A percentile compares a stretch with the other conserved stretches of the same genome.
Conservation (phyloP, 53 echinoderm and acorn worm species). For the Astropecten irregularis region DNA sequence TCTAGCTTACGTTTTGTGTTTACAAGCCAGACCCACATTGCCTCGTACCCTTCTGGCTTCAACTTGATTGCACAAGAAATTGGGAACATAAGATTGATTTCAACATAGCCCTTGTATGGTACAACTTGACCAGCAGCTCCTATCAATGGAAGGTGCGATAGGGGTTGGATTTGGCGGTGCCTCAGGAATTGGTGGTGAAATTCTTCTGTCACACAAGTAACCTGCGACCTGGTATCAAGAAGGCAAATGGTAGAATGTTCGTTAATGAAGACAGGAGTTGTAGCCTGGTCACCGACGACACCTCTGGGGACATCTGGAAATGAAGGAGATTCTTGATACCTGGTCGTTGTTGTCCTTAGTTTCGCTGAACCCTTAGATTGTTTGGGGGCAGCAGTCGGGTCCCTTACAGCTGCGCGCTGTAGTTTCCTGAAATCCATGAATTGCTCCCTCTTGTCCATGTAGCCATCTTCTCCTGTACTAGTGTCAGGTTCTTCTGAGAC, state of each 20-base stretch:
- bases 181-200: too few species aligned
- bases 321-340: background rate
- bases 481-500: too few species aligned
- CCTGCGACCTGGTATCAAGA: too few species aligned
- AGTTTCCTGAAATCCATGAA: slow-evolving; percentile 41
- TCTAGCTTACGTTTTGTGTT: too few species aligned
- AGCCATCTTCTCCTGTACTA: slow-evolving; percentile 4
- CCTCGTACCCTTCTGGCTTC: too few species aligned
- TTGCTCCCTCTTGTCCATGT: background rate
- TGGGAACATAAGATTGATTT: too few species aligned
- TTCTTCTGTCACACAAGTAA: too few species aligned
- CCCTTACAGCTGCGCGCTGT: slow-evolving; percentile 26
- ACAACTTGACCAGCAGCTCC: slow-evolving; percentile 29
- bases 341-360: too few species aligned
- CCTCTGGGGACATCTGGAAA: background rate
- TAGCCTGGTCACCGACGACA: slow-evolving; percentile 25
- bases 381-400: slow-evolving; percentile 10
- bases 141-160: slow-evolving; percentile 14
- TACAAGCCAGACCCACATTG: too few species aligned
- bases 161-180: background rate
- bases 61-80: too few species aligned
- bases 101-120: slow-evolving; percentile 36
- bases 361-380: background rate
- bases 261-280: background rate
- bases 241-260: background rate